Base-by-base conservation (phyloP, 92 coral and sea anemone species). In the Phenganax stokvisi region DNA sequence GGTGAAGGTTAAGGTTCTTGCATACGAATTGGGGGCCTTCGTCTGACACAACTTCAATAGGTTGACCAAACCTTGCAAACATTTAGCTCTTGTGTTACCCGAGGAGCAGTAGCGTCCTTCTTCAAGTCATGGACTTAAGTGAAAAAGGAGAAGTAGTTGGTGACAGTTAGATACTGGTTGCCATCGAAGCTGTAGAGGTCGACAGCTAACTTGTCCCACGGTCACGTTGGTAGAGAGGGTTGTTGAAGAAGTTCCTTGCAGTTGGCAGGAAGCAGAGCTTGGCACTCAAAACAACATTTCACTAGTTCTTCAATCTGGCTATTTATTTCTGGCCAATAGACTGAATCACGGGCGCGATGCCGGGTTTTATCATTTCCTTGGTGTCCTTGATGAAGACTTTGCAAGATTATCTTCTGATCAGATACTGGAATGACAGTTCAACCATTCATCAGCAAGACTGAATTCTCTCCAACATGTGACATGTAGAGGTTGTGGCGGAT, bases 21-120 rank as follows among this genome's bases (percentile, higher is more conserved):
- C 80, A 75, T 3, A 71, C 51, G 58, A 57, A 59, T 56, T 57
- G 69, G 15, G 70, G 28, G 12, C 81, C 71, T 11, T 71, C 69
- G 8, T 77, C 81, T 28, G 69, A 57, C 37, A 59, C 57, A 2
- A 60, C 66, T 57, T 75, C 80, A 56, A 75, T 44, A 75, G 80
- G 80, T 75, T 75, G 62, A 13, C 80, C 80, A 77, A 75, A 75
- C 12, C 80, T 30, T 25, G 80, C 55, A 30, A 75, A 76, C 80
- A 56, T 53, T 54, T 27, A 76, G 67, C 58, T 76, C 80, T 31
- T 76, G 57, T 20, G 57, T 76, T 53, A 57, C 12, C 27, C 52
- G n/a, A 10, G 66, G 4, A 7, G 80, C 80, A 1, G 80, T 76
- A 31, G 80, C 80, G 6, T 64, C 70, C 30, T 64, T 64, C 25